These are phyloP conservation scores for Pollenia angustigena DNA, from an alignment of 2,888 invertebrate genomes.

Conservation along the genomic window DNA sequence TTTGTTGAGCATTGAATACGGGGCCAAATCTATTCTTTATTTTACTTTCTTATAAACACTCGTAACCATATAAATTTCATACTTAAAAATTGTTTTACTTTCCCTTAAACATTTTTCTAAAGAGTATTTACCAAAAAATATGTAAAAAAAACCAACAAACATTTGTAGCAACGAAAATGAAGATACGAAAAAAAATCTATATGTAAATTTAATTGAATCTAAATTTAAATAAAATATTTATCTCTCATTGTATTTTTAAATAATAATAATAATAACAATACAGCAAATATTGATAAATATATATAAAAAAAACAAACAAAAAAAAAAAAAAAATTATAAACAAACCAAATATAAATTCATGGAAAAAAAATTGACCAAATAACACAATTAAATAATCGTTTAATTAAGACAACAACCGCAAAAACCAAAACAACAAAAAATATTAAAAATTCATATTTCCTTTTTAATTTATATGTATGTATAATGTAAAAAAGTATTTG, in stretches of 20 bases:
- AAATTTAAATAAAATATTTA: slow-evolving; percentile 48
- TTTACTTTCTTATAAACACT: too few relatives aligned
- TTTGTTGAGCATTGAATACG: too few relatives aligned
- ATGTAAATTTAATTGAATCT: slow-evolving; percentile 29
- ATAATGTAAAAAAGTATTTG: slow-evolving; percentile 40
- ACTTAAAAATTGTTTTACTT: not conserved
- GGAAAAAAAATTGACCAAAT: slow-evolving; percentile 60
- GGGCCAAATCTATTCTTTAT: too few relatives aligned
- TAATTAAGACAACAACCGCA: slow-evolving; percentile 28
- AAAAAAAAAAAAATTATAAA: not conserved
- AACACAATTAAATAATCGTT: slow-evolving; percentile 48
- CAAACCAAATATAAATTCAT: slow-evolving; percentile 28
- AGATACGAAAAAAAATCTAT: slow-evolving; percentile 37
- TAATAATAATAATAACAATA: slow-evolving; percentile 13
- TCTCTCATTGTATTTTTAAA: slow-evolving; percentile 33
- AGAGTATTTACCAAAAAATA: slow-evolving; percentile 34
- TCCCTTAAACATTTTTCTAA: not conserved
- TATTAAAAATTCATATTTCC: not conserved
- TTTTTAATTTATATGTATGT: not conserved
- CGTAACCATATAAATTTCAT: too few relatives aligned
- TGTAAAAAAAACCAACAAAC: not conserved
- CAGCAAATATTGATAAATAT: slow-evolving; percentile 4
- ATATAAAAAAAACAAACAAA: not conserved
- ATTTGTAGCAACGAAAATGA: slow-evolving; percentile 50
- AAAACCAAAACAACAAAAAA: slow-evolving; percentile 37